A percentile compares a stretch with the other conserved stretches of the same genome.
phyloP scores from a whole-genome alignment of 2,888 invertebrate species.

The Eumerus sabulonum region DNA sequence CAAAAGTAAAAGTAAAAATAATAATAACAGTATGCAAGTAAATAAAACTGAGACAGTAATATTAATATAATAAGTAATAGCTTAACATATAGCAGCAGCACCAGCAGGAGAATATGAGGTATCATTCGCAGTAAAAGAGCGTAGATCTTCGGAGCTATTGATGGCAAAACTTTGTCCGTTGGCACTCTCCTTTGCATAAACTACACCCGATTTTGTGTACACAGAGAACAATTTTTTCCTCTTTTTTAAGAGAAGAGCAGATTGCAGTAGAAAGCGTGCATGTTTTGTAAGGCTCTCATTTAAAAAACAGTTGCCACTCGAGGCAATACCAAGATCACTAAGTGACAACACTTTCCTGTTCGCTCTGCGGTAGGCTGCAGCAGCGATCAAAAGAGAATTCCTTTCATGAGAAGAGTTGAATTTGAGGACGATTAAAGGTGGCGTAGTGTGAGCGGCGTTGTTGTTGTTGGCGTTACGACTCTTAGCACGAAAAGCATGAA shows the following conservation, averaged over 20 bases:
- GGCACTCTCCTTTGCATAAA: constrained; percentile 2
- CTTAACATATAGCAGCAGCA: constrained; percentile 1
- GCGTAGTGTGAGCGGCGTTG: not conserved
- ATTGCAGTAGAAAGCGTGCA: constrained; percentile 8
- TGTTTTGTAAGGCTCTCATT: not conserved
- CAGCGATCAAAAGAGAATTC: not conserved
- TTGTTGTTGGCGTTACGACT: not conserved
- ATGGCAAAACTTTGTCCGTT: constrained; percentile 13
- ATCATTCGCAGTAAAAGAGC: constrained; percentile 1
- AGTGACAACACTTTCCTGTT: not conserved
- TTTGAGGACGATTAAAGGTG: not conserved
- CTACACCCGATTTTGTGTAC: constrained; percentile 1
- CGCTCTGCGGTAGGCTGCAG: not conserved
- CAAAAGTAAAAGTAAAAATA: too few species aligned
- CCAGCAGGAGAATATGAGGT: constrained; percentile 7
- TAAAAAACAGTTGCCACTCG: not conserved
- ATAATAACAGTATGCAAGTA: too few species aligned
- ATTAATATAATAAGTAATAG: not conserved
- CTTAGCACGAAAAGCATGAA: not conserved
- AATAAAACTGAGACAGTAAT: too few species aligned
- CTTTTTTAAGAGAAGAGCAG: not conserved
- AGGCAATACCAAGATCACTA: not conserved
- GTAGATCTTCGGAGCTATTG: constrained; percentile 6
- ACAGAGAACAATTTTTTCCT: not conserved
- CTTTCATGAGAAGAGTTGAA: constrained; percentile 1